Base-by-base conservation (phyloP, 2,888 invertebrate genomes). In the Acleris cristana region DNA sequence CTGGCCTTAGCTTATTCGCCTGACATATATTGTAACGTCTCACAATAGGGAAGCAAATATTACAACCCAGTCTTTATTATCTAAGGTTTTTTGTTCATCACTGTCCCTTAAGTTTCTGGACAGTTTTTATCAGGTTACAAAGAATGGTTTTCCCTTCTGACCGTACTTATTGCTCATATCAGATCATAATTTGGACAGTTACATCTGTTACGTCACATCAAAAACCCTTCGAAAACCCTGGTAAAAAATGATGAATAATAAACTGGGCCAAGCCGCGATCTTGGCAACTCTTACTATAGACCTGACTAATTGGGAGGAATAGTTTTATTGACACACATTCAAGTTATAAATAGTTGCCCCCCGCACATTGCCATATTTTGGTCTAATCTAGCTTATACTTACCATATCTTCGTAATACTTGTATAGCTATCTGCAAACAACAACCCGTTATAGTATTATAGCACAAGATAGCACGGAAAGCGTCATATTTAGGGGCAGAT, bases 21-120 rank as follows among this genome's bases (percentile, higher is more conserved):
- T 51, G 71, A 64, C 58, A 65, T 62, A 65, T 64, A 67, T 72
- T 70, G 71, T 70, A 53, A 64, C 40, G 53, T 56, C 58, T 40
- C 49, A 72, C 71, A 71, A 70, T 62, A 49, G 71, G 54, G 61
- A 55, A 58, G 70, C 72, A 72, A 72, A 69, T 66, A 71, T 67
- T 53, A 53, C 57, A 58, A 23, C 57, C 62, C 57, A 23, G 14
- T 45, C 66, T 62, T 56, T 53, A 40, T 12, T 58, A 30, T 55
- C 53, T 48, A 23, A 57, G 67, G 62, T 67, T 67, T 62, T 66
- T 63, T 61, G 66, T 66, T 61, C 52, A 52, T 58, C 26, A 45
- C 60, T 51, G 56, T 51, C 45, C 60, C 26, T 57, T 40, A 53
- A 62, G 62, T 62, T 56, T 58, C 49, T 58, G 40, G 53, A 49